Percentiles rank a stretch among this genome's conserved stretches.
These are phyloP conservation scores for Sminthurides aquaticus DNA, from an alignment of 2,888 invertebrate genomes.

Conservation along the genomic window DNA sequence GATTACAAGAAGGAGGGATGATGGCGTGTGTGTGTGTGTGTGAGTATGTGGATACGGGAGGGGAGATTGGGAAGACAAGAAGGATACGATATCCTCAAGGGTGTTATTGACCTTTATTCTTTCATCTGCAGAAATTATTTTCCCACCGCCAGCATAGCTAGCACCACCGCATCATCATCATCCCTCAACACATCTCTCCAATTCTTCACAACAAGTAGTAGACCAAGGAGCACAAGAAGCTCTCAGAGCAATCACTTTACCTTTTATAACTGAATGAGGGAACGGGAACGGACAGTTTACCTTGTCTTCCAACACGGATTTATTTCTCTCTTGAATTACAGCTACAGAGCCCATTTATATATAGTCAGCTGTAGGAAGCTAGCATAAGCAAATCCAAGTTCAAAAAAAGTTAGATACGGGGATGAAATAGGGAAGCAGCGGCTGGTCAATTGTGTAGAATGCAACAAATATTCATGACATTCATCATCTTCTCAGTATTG, in stretches of 20 bases:
- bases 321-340: not conserved
- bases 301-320: not conserved
- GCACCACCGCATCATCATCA: not conserved
- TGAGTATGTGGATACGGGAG: not conserved
- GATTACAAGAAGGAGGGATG: too few relatives aligned
- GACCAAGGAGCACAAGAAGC: slow-evolving; percentile 1
- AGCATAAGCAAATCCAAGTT: too few relatives aligned
- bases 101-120: slow-evolving; percentile 43
- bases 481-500: too few relatives aligned
- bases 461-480: too few relatives aligned
- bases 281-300: not conserved
- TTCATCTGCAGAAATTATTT: slow-evolving; percentile 40
- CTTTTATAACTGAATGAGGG: not conserved
- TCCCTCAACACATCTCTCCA: not conserved
- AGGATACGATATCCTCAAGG: slow-evolving; percentile 24
- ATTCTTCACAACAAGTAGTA: not conserved
- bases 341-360: not conserved
- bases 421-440: too few relatives aligned
- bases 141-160: slow-evolving; percentile 29
- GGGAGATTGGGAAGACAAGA: not conserved
- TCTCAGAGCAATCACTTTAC: slow-evolving; percentile 1
- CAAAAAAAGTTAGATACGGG: too few relatives aligned
- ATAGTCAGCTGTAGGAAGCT: not conserved
- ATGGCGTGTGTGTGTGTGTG: not conserved
- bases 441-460: too few relatives aligned